Base-by-base conservation (phyloP, 2,797 vertebrate species). In the Parotocinclus haroldoi region DNA sequence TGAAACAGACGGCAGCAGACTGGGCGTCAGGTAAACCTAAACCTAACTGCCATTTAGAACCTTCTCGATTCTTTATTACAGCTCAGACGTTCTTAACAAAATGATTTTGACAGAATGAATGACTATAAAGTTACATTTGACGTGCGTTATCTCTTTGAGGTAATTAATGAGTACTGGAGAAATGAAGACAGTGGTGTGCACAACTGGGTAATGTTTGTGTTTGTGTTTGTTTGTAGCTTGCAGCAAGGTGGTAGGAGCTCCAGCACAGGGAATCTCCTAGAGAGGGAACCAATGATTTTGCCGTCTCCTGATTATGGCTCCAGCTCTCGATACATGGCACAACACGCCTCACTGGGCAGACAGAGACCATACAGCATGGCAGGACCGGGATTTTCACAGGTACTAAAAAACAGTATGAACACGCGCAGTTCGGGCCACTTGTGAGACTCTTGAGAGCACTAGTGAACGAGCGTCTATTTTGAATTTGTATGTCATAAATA, bases 181-280 rank as follows among this genome's bases (percentile, higher is more conserved):
- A n/a, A n/a, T n/a, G n/a, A n/a, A n/a, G n/a, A n/a, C 12, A 17
- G 42, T 7, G 36, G 49, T 9, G 42, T 61, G 10, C 27, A 54
- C 49, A 13, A 9, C 17, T 61, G 40, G n/a, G 27, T 56, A 53
- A 38, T 58, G 37, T 68, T 13, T 55, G 27, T 50, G 40, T 61
- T 12, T 70, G 44, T 73, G 50, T 71, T 44, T 66, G 51, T 62
- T 55, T 64, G 16, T 67, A 99, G 96, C 80, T 89, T 98, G 75
- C 93, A 94, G 72, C 92, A 92, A 11, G 93, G 91, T 52, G 93
- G 91, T 50, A 95, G 94, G 79, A 98, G 96, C 89, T 95, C 93
- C 90, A 99, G 96, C 89, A 98, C 96, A 0, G 96, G 96, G 0
- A 97, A 99, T 81, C 91, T 99, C 3, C 88, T 99, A 61, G 96